Base-by-base conservation (phyloP, 2,888 invertebrate species). In the Drosophila kanekoi region DNA sequence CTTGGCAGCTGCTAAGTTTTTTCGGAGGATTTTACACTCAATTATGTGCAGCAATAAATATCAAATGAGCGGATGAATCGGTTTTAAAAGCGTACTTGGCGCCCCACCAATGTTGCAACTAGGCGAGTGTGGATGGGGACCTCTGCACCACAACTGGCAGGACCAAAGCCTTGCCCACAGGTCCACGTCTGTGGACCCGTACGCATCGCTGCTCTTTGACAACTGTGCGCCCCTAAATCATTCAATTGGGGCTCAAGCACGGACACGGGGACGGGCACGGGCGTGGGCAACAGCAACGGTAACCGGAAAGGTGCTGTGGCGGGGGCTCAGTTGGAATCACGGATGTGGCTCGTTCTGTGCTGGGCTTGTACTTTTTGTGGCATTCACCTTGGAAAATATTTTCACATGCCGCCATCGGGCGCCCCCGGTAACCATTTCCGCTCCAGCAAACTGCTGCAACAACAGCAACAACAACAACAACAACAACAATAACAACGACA, bases 121-220 rank as follows among this genome's bases (percentile, higher is more conserved):
- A 59, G 60, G 56, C 47, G 60, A 23, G 43, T 45, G 38, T 8
- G 53, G 13, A 20, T 43, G 45, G 18, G 33, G 18, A n/a, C 60
- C n/a, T 40, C n/a, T 8, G 54, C 53, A 41, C 52, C 57, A 57
- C 23, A 40, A 43, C 44, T 65, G 66, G 72, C 62, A 67, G 75
- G 67, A 78, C 75, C 49, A 60, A 57, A 68, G 68, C 63, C 51
- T 37, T 40, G 62, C 47, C 59, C 75, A 59, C 47, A 52, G 57
- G 65, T 77, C 66, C 59, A 43, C 52, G 56, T 57, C 65, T 74
- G 76, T 57, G 62, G 80, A 74, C 49, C 72, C 74, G 48, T 66
- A 89, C 89, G 90, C 88, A 84, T 90, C 90, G 80, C 79, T 87
- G 85, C 82, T 77, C 87, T 84, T 79, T 81, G 89, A 88, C 79